Evolutionary conservation across 2,113 vertebrate species (phyloP).

Genomic region (Microtus oregoni): DNA sequence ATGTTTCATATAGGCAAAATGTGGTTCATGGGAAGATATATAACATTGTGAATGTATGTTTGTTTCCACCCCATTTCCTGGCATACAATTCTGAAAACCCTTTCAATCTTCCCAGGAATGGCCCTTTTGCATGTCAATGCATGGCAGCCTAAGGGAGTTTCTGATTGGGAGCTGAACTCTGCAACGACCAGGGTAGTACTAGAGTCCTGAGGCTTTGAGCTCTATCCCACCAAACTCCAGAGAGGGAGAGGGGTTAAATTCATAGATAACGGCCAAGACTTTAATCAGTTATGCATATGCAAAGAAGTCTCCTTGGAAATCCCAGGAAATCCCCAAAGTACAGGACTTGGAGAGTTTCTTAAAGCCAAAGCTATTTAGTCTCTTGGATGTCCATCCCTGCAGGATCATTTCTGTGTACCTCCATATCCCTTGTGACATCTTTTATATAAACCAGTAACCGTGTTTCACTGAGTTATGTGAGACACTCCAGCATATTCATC

Average conservation of each 20-base stretch:
- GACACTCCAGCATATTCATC: neutral
- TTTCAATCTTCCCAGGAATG: neutral
- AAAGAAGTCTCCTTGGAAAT: neutral
- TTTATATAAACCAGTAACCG: neutral
- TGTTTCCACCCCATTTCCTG: neutral
- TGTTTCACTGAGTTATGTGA: neutral
- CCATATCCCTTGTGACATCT: neutral
- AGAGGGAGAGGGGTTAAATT: neutral
- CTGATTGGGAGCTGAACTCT: neutral
- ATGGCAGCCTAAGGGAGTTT: neutral
- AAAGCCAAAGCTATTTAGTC: neutral
- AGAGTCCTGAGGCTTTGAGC: neutral
- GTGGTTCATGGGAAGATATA: conserved; percentile 41
- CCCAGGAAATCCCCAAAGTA: neutral
- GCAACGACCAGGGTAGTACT: neutral
- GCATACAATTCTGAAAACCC: neutral
- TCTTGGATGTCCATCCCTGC: neutral
- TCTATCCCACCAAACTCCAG: neutral
- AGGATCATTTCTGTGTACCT: neutral
- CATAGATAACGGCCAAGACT: neutral
- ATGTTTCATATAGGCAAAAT: conserved; percentile 30
- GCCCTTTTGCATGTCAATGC: neutral
- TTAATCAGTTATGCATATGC: neutral
- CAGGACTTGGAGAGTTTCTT: neutral
- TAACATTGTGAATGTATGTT: neutral